Evolutionary conservation across 37 sponge, comb jelly and placozoan genomes (phyloP).

Genomic region (Tethya wilhelma): DNA sequence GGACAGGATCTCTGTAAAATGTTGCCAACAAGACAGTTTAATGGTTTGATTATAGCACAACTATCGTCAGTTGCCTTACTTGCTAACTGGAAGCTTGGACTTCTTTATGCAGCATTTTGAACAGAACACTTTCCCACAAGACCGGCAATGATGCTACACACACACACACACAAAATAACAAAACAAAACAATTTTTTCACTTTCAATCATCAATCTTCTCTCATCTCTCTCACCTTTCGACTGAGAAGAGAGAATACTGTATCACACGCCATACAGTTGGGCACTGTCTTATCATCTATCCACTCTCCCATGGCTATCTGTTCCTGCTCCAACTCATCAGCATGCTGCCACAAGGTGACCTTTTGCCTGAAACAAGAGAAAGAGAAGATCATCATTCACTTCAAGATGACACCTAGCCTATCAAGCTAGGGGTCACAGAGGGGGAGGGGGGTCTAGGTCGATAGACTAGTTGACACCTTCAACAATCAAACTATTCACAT

Average conservation of each 20-base stretch:
- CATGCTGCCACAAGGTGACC: constrained; percentile 85
- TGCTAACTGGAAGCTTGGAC: constrained; percentile 55
- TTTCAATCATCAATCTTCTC: not conserved
- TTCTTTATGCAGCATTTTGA: constrained; percentile 63
- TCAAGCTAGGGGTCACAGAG: not conserved
- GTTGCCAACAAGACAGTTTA: not conserved
- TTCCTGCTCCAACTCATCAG: constrained; percentile 75
- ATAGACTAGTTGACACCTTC: no score
- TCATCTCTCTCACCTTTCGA: constrained; percentile 41
- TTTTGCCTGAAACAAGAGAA: constrained; percentile 58
- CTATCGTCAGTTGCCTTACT: constrained; percentile 38
- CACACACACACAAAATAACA: constrained; percentile 17
- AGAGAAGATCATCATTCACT: not conserved
- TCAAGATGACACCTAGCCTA: not conserved
- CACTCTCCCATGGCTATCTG: constrained; percentile 53
- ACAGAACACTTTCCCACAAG: constrained; percentile 87
- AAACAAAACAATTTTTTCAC: not conserved
- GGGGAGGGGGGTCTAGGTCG: not conserved
- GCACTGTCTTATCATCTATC: constrained; percentile 50
- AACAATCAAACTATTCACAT: not conserved
- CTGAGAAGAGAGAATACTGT: constrained; percentile 42
- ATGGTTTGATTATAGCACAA: no score
- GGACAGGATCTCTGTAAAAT: constrained; percentile 45
- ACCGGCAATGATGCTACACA: constrained; percentile 85
- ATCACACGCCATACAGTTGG: constrained; percentile 63